phyloP scores from a whole-genome alignment of 2,797 vertebrate species.

The Delichon dasypus region DNA sequence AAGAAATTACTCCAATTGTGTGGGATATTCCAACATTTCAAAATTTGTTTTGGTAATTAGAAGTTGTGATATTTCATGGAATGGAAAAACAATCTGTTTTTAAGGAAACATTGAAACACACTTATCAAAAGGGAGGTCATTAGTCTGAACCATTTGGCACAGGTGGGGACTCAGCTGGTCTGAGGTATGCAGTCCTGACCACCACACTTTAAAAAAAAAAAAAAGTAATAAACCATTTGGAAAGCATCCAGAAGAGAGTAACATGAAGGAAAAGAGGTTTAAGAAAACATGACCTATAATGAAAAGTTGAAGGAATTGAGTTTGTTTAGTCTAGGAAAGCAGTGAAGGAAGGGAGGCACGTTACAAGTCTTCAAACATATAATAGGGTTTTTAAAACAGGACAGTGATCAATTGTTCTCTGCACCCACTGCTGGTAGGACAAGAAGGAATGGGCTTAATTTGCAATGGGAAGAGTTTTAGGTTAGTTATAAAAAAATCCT shows the following conservation, averaged over 20 bases:
- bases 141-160: conserved; percentile 25
- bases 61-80: neutral
- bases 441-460: neutral
- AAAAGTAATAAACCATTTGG: conserved; percentile 44
- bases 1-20: neutral
- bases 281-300: conserved; percentile 61
- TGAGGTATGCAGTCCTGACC: conserved; percentile 40
- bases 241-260: conserved; percentile 41
- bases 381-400: neutral
- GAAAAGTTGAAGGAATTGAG: conserved; percentile 48
- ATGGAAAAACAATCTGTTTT: neutral
- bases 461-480: neutral
- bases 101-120: neutral
- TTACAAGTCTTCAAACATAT: conserved; percentile 3
- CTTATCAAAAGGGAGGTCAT: conserved; percentile 5
- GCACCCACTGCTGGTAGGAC: neutral
- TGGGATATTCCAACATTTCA: neutral
- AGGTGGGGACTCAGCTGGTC: conserved; percentile 35
- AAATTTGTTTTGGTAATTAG: neutral
- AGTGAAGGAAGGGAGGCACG: conserved; percentile 7
- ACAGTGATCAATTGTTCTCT: conserved; percentile 27
- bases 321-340: conserved; percentile 64
- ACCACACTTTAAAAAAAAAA: neutral
- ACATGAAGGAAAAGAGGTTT: conserved; percentile 36
- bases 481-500: neutral